phyloP scores from a whole-genome alignment of 1,140 invertebrate genomes.

The Zaprionus taronus region DNA sequence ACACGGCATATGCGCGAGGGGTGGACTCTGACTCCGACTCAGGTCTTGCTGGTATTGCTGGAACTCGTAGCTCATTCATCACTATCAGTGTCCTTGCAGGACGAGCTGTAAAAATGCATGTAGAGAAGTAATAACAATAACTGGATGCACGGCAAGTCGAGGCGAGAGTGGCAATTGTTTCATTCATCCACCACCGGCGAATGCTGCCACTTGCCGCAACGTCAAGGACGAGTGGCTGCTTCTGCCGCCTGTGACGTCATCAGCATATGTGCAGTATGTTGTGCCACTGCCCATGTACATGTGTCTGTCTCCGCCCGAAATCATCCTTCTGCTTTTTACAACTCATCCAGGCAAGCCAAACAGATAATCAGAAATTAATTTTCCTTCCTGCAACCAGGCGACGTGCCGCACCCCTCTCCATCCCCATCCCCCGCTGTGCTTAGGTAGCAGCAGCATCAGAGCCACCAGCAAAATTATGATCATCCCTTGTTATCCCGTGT shows the following conservation, averaged over 20 bases:
- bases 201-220: constrained; percentile 65
- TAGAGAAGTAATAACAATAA: constrained; percentile 78
- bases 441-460: constrained; percentile 42
- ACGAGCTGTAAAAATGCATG: constrained; percentile 57
- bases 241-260: constrained; percentile 55
- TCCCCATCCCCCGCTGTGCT: constrained; percentile 38
- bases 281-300: background rate
- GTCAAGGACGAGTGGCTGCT: constrained; percentile 72
- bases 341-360: constrained; percentile 59
- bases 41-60: constrained; percentile 15
- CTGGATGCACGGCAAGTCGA: constrained; percentile 33
- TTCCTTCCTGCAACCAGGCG: constrained; percentile 66
- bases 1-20: constrained; percentile 67
- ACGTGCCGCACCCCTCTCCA: background rate
- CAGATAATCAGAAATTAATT: constrained; percentile 84
- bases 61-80: constrained; percentile 60
- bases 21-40: constrained; percentile 2
- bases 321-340: constrained; percentile 6
- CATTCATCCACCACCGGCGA: constrained; percentile 41
- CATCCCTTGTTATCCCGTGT: constrained; percentile 83
- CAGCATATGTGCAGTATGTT: constrained; percentile 71
- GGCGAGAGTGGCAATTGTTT: constrained; percentile 20
- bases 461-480: constrained; percentile 80
- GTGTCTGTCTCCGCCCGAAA: constrained; percentile 12
- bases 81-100: constrained; percentile 50